Percentiles rank a stretch among this genome's conserved stretches.
phyloP scores from a whole-genome alignment of 2,113 vertebrate genomes.

The Notechis scutatus region DNA sequence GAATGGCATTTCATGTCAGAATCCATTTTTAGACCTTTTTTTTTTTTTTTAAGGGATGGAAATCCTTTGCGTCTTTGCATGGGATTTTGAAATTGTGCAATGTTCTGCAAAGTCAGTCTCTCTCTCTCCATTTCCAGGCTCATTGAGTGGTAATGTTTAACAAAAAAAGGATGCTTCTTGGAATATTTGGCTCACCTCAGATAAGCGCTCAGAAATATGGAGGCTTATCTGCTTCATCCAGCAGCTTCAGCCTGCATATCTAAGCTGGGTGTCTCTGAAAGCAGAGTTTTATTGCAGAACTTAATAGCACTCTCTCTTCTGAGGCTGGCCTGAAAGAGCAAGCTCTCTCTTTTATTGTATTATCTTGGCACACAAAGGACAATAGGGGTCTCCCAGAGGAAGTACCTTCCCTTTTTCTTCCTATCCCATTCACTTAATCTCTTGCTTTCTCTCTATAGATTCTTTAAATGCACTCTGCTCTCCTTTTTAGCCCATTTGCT shows the following conservation, averaged over 20 bases:
- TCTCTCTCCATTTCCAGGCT: too few species aligned
- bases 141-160: not conserved
- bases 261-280: not conserved
- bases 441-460: not conserved
- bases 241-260: not conserved
- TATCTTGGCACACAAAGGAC: not conserved
- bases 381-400: not conserved
- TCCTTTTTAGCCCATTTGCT: not conserved
- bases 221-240: not conserved
- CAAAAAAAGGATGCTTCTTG: slow-evolving; percentile 23
- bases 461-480: not conserved
- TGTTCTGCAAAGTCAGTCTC: not conserved
- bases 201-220: not conserved
- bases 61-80: not conserved
- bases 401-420: not conserved
- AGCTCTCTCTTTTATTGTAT: slow-evolving; percentile 8
- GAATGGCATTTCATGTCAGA: not conserved
- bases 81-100: not conserved
- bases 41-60: not conserved
- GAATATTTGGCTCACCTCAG: not conserved
- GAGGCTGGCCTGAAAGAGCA: not conserved
- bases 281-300: not conserved
- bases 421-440: not conserved
- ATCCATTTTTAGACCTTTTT: rapidly evolving
- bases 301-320: not conserved